Evolutionary conservation across 2,113 vertebrate genomes (phyloP), one percentile per base, ranked within the genome.

Genomic region (Engraulis encrasicolus): DNA sequence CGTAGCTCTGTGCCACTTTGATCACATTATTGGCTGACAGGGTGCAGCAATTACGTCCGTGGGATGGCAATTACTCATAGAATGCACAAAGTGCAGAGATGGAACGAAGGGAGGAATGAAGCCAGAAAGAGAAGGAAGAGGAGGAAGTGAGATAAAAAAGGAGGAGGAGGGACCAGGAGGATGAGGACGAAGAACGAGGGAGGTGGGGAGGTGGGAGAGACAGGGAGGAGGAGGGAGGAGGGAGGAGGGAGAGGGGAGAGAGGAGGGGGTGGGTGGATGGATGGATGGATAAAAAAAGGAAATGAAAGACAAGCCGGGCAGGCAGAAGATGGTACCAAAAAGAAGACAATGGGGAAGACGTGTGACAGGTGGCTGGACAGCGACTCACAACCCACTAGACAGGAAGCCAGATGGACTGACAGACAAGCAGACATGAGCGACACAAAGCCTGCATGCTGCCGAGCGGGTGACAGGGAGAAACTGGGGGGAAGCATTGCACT

Each of bases 61-160:
- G 91, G 91, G 92, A 93, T 91, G 92, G 90, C 91, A 92, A 94
- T 92, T 93, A 94, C 92, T 93, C 91, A 94, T 93, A 94, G 92
- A 66, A 92, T 92, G 92, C 92, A 92, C 91, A 92, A 92, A 92
- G 93, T 85, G 91, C 92, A 92, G 90, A 90, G 88, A 91, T 15
- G 38, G 81, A 58, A 82, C 78, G 19, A 27, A n/a, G n/a, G n/a
- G n/a, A 95, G 93, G 95, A 92, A 94, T 91, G 92, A 20, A 82
- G 31, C 40, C 6, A 15, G 50, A 27, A 38, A 17, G 38, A 66
- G 27, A 66, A 9, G 48, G 54, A 38, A 2, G 31, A 48, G 81
- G 78, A 79, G 31, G 23, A n/a, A 81, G 82, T 81, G 52, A 61
- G 31, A 17, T 48, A 50, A 11, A 5, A 49, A 49, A 49, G 6